Base-by-base conservation (phyloP, 2,113 vertebrate species). In the Leptodactylus fuscus region DNA sequence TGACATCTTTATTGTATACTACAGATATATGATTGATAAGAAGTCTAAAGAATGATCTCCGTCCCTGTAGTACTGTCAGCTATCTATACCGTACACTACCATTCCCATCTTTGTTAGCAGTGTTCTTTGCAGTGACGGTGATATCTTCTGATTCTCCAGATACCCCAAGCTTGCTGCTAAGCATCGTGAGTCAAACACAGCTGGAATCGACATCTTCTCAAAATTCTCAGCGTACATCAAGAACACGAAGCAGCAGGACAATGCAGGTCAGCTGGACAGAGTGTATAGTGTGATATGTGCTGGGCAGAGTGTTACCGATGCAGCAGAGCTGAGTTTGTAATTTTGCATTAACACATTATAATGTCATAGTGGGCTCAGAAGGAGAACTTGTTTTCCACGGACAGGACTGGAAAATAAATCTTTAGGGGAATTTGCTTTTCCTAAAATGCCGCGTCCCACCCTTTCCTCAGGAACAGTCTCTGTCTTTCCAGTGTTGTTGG, bases 181-280 rank as follows among this genome's bases (percentile, higher is more conserved):
- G 88, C 96, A 98, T 87, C 94, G 92, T 10, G 95, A 96, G 65
- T 97, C 98, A 62, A 98, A 98, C 91, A 91, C 92, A 1, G 98
- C 97, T 4, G 98, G 98, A 87, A 98, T 96, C 0, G 97, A 99
- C 87, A 96, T 98, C 13, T 99, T 99, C 80, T 94, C 97, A 87
- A 98, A 93, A 90, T 99, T 99, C 89, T 99, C 98, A 0, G 96
- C 98, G 1, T 99, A 96, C 71, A 96, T 99, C 87, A 99, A 99
- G 89, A 99, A 98, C 90, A 97, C 96, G 20, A 95, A 93, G 62
- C 91, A 96, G 34, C 96, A 96, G 76, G 94, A 95, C 85, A 95
- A 98, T 65, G 89, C 91, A 27, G 92, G 98, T 99, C 85, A 94
- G 93, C 91, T n/a, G 20, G 4, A 5, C 24, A 75, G 41, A 12